Evolutionary conservation across 2,797 vertebrate genomes (phyloP).

Genomic region (Glossophaga mutica): DNA sequence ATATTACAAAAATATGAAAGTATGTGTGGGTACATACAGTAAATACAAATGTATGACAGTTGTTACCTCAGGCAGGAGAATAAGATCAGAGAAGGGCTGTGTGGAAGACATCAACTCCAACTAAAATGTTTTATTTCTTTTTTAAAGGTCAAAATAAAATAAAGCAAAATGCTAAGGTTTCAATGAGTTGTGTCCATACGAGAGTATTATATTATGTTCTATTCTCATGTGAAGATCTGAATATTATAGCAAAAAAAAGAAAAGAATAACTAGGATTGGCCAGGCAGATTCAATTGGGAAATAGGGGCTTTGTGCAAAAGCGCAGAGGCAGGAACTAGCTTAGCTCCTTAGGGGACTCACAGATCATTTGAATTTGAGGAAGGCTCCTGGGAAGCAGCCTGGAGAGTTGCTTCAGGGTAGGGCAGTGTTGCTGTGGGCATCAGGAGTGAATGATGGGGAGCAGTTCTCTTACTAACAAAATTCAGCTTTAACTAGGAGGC

Average conservation of each 20-base stretch:
- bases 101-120: background rate
- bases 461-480: background rate
- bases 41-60: background rate
- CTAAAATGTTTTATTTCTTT: conserved; percentile 14
- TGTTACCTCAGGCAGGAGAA: background rate
- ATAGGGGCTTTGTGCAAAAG: background rate
- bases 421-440: background rate
- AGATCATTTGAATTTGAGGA: background rate
- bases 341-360: background rate
- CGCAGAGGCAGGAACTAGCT: background rate
- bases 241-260: background rate
- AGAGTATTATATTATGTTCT: background rate
- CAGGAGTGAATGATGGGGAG: background rate
- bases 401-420: no score
- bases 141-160: background rate
- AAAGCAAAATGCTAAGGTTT: background rate
- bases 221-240: background rate
- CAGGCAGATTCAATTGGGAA: background rate
- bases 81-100: background rate
- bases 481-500: background rate
- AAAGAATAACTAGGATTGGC: background rate
- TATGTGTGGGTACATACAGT: background rate
- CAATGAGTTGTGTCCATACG: background rate
- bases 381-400: background rate
- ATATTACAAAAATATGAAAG: background rate